These are phyloP conservation scores for Drosophila yakuba DNA, from an alignment of 1,140 invertebrate species.

Conservation along the genomic window DNA sequence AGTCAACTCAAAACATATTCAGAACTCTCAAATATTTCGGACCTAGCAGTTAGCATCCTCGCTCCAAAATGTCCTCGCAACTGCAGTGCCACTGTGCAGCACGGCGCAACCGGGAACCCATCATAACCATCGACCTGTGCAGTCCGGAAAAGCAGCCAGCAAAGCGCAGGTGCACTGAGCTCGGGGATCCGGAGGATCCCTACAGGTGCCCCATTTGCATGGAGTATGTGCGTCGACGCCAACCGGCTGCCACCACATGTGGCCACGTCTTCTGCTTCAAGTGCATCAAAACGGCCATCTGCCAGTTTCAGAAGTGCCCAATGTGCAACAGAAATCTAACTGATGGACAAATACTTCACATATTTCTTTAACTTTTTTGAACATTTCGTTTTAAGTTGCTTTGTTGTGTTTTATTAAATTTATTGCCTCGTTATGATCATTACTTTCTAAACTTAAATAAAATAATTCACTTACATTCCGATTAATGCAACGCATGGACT, in stretches of 20 bases:
- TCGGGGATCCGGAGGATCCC: not conserved
- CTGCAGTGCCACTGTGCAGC: not conserved
- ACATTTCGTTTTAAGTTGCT: not conserved
- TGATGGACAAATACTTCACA: not conserved
- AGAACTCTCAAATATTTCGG: not conserved
- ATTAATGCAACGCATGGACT: slow-evolving; percentile 15
- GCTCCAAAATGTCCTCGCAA: not conserved
- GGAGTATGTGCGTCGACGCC: not conserved
- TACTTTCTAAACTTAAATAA: too few relatives aligned
- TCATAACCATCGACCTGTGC: not conserved
- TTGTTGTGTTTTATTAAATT: not conserved
- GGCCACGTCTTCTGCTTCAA: not conserved
- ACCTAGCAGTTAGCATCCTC: too few relatives aligned
- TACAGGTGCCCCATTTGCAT: not conserved
- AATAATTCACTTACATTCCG: too few relatives aligned
- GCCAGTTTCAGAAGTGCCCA: not conserved
- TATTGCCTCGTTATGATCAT: not conserved
- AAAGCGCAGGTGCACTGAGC: not conserved
- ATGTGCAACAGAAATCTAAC: not conserved
- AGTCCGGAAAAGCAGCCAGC: not conserved
- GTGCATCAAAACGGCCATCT: not conserved
- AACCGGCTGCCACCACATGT: not conserved
- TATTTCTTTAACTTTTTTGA: not conserved
- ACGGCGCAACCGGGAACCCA: not conserved
- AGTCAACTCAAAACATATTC: not conserved